Evolutionary conservation across 2,888 invertebrate species (phyloP), one percentile per base, ranked within the genome.

Genomic region (Napeogenes sylphis): DNA sequence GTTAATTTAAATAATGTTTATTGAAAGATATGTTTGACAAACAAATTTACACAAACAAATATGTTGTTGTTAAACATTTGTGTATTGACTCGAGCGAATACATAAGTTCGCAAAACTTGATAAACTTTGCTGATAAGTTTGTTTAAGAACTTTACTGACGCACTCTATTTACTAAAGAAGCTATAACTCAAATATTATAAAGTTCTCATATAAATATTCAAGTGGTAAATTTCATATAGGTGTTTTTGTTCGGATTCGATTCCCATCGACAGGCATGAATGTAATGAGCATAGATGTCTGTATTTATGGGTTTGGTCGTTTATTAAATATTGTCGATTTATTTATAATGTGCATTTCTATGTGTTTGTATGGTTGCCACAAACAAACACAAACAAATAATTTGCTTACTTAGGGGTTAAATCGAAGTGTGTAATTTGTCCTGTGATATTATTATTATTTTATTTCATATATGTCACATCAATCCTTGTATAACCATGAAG

Each of bases 131-230:
- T 51, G 51, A 51, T 51, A 51, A 51, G 51, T 51, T 51, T 30
- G 51, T 51, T 51, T 51, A 10, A 30, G 30, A 51, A 51, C 51
- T 51, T 51, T 5, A 51, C 51, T 51, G 51, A 51, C 51, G 30
- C 51, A 51, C 51, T 51, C 51, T 21, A 51, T 51, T 30, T 51
- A 51, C 51, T 51, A 51, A 51, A 30, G 51, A 51, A 51, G 51
- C 51, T 30, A 51, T 51, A 51, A 51, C 51, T 51, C 51, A 51
- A 51, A 51, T 10, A 51, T 51, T 51, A 51, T 30, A 30, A 51
- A 51, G 51, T 51, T 51, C 30, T 30, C 30, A 10, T 51, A 30
- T 30, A 21, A 51, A 51, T 51, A 51, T 51, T 51, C 30, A 10
- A 30, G 51, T 8, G 51, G 51, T 30, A 30, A 51, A 12, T 51